A percentile compares a stretch with the other conserved stretches of the same genome.
Conservation (phyloP, 2,797 vertebrate species). For the Telmatherina bonti region DNA sequence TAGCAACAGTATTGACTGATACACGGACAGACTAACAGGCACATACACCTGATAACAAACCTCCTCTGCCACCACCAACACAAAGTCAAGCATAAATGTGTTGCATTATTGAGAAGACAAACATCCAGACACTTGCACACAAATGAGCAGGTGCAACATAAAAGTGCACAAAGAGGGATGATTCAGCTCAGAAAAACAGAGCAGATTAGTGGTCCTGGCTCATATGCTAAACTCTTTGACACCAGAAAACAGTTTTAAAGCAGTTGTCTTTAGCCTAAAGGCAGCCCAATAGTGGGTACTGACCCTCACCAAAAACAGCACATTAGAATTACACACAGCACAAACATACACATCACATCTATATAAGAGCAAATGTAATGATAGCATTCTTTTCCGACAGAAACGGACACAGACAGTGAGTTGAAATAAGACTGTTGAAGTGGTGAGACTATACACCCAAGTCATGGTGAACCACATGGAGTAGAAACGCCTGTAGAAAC, state of each 20-base stretch:
- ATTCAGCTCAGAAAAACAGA: constrained; percentile 22
- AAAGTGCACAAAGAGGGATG: constrained; percentile 1
- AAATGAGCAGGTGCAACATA: constrained; percentile 17
- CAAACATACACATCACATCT: constrained; percentile 21
- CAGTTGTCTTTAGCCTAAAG: constrained; percentile 12
- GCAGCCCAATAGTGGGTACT: background rate
- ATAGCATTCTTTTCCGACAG: constrained; percentile 9
- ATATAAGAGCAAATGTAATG: constrained; percentile 11
- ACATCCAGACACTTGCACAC: constrained; percentile 26
- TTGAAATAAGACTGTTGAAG: constrained; percentile 33
- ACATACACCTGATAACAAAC: constrained; percentile 52
- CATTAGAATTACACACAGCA: constrained; percentile 21
- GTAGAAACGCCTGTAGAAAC: background rate
- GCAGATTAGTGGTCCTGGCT: constrained; percentile 13
- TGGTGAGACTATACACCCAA: constrained; percentile 41
- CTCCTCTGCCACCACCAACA: constrained; percentile 65
- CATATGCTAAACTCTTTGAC: constrained; percentile 21
- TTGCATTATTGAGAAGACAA: constrained; percentile 19
- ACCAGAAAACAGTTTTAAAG: constrained; percentile 28
- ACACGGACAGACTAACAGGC: constrained; percentile 63
- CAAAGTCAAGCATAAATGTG: constrained; percentile 40
- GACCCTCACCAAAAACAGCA: constrained; percentile 16
- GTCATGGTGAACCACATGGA: constrained; percentile 51
- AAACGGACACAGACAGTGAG: constrained; percentile 17
- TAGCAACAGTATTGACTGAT: constrained; percentile 60